Evolutionary conservation across 2,113 vertebrate genomes (phyloP).

Genomic region (Arenaria interpres): DNA sequence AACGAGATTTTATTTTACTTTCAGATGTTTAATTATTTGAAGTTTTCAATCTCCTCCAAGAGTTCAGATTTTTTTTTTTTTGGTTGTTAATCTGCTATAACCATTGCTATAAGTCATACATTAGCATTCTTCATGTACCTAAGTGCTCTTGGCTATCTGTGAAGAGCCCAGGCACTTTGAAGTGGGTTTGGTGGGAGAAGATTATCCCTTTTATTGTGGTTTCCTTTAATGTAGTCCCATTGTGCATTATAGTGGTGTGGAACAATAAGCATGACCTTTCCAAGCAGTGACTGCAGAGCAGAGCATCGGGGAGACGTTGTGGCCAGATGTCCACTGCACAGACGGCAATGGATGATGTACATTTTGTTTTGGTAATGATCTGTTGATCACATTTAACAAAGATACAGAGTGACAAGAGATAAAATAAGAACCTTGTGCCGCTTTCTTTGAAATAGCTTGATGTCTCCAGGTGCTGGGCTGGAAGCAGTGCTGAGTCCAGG

Average conservation of each 20-base stretch:
- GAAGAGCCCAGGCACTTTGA: slow-evolving; percentile 31
- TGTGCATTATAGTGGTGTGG: neutral
- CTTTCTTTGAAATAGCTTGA: neutral
- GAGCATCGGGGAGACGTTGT: neutral
- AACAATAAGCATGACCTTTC: neutral
- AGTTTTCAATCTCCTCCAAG: neutral
- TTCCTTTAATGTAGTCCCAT: slow-evolving; percentile 36
- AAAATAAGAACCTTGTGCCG: neutral
- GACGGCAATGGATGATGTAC: neutral
- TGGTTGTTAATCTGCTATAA: neutral
- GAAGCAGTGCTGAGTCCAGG: neutral
- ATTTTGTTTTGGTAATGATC: neutral
- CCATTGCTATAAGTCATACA: neutral
- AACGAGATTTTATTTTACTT: neutral
- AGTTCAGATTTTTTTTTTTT: neutral
- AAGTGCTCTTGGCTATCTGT: neutral
- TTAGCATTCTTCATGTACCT: neutral
- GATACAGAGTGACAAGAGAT: neutral
- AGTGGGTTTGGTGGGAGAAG: slow-evolving; percentile 32
- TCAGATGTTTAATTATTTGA: neutral
- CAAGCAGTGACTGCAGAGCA: neutral
- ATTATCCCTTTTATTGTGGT: slow-evolving; percentile 36
- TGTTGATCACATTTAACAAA: neutral
- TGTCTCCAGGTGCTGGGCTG: neutral
- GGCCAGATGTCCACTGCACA: neutral